A percentile compares a stretch with the other conserved stretches of the same genome.
Evolutionary conservation across 2,888 invertebrate genomes (phyloP).

Genomic region (Physocephala rufipes): DNA sequence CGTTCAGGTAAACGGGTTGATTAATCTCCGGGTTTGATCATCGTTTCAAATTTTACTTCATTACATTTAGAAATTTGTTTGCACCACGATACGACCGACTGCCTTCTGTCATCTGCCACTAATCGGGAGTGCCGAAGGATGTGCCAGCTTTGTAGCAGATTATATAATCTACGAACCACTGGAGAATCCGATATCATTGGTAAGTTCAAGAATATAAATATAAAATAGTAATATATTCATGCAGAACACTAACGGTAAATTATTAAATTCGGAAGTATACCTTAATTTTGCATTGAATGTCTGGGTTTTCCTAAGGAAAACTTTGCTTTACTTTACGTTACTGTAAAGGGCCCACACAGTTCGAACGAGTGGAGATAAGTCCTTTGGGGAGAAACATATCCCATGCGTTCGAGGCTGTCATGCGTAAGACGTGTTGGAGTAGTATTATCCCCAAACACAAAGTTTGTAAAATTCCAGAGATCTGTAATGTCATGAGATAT

Average conservation of each 20-base stretch:
- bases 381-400: too few species aligned
- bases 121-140: constrained; percentile 72
- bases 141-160: constrained; percentile 80
- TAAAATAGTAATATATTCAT: too few species aligned
- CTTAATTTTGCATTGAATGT: neutral
- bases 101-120: constrained; percentile 77
- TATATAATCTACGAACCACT: constrained; percentile 80
- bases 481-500: too few species aligned
- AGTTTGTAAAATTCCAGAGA: too few species aligned
- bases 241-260: neutral
- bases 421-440: too few species aligned
- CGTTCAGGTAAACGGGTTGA: constrained; percentile 72
- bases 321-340: neutral
- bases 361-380: too few species aligned
- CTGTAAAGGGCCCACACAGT: too few species aligned
- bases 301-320: neutral
- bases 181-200: constrained; percentile 72
- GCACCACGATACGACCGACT: constrained; percentile 82
- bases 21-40: too few species aligned
- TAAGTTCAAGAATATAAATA: constrained; percentile 68
- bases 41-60: neutral
- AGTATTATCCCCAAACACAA: too few species aligned
- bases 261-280: neutral
- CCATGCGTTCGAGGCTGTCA: too few species aligned
- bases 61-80: constrained; percentile 70